A percentile compares a stretch with the other conserved stretches of the same genome.
These are phyloP conservation scores for Acanthurus lineatus DNA, from an alignment of 2,797 vertebrate species.

Conservation along the genomic window DNA sequence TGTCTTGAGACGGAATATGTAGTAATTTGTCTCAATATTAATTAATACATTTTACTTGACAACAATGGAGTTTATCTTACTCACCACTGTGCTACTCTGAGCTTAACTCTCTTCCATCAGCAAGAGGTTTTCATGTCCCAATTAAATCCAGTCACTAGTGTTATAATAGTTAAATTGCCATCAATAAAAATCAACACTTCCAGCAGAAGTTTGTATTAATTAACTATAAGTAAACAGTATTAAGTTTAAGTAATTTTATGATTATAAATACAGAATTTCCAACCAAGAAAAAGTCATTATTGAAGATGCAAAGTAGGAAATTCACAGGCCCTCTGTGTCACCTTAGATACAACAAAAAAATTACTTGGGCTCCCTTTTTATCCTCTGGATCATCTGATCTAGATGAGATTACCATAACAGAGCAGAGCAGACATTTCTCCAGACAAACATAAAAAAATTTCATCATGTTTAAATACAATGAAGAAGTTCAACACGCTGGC, in stretches of 20 bases:
- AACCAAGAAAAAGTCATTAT: not conserved
- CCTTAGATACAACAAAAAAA: not conserved
- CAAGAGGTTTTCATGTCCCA: not conserved
- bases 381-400: not conserved
- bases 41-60: too few relatives aligned
- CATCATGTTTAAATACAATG: not conserved
- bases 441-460: constrained; percentile 4
- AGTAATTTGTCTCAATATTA: too few relatives aligned
- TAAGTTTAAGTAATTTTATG: not conserved
- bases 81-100: not conserved
- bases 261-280: not conserved
- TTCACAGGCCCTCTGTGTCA: not conserved
- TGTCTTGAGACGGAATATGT: too few relatives aligned
- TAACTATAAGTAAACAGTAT: too few relatives aligned
- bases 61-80: not conserved
- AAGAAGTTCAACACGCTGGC: not conserved
- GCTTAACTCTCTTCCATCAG: not conserved
- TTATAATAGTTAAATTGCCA: not conserved
- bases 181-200: not conserved
- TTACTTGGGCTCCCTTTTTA: not conserved
- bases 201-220: not conserved
- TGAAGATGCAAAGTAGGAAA: constrained; percentile 4
- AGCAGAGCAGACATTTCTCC: not conserved
- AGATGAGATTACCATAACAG: too few relatives aligned
- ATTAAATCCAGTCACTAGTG: not conserved